These are phyloP conservation scores for Microctonus aethiopoides DNA, from an alignment of 2,888 invertebrate genomes.

Conservation along the genomic window DNA sequence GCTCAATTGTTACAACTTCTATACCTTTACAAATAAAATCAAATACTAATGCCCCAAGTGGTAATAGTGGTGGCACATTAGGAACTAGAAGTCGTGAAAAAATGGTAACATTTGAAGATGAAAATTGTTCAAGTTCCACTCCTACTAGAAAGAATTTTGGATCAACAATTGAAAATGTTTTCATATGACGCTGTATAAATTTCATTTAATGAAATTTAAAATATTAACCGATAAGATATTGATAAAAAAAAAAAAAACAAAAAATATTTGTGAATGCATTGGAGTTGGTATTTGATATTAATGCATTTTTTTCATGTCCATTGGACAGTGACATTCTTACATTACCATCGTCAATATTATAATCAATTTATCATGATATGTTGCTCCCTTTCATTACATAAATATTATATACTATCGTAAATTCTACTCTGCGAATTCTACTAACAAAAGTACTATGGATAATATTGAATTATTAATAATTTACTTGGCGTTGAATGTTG, in stretches of 20 bases:
- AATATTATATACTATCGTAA: neutral
- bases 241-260: too few relatives aligned
- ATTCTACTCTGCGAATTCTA: neutral
- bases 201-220: neutral
- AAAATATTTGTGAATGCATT: neutral
- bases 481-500: neutral
- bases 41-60: neutral
- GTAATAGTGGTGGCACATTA: slow-evolving; percentile 58
- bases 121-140: slow-evolving; percentile 62
- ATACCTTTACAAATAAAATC: slow-evolving; percentile 50
- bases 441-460: neutral
- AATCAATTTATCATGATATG: slow-evolving; percentile 4
- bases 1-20: slow-evolving; percentile 46
- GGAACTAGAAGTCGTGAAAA: slow-evolving; percentile 74
- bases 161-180: slow-evolving; percentile 75
- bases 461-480: slow-evolving; percentile 1
- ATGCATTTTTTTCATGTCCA: slow-evolving; percentile 13
- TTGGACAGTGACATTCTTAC: neutral
- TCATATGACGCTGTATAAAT: slow-evolving; percentile 79
- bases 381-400: neutral
- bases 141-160: slow-evolving; percentile 64
- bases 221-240: neutral
- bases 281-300: neutral
- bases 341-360: neutral
- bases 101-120: slow-evolving; percentile 86